These are phyloP conservation scores for Copidosoma aretas DNA, from an alignment of 2,888 invertebrate species.

Conservation along the genomic window DNA sequence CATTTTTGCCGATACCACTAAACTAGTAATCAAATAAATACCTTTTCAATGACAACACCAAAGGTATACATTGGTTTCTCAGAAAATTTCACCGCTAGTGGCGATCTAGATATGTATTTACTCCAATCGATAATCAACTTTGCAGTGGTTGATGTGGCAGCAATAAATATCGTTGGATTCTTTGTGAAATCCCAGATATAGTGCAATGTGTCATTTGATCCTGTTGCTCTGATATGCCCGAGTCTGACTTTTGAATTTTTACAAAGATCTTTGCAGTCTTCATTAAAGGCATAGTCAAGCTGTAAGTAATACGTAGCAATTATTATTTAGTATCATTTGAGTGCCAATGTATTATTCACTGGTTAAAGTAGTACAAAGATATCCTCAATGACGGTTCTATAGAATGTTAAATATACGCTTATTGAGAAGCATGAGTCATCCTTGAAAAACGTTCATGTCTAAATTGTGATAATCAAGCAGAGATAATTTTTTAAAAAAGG, in stretches of 20 bases:
- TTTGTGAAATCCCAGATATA: constrained; percentile 74
- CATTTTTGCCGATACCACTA: neutral
- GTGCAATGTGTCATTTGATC: constrained; percentile 69
- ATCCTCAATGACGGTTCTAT: too few species aligned
- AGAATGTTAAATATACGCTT: too few species aligned
- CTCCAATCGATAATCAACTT: constrained; percentile 66
- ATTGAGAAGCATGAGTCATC: too few species aligned
- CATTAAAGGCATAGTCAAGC: constrained; percentile 38
- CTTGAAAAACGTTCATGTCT: too few species aligned
- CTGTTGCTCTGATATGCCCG: constrained; percentile 61
- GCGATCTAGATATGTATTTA: constrained; percentile 51
- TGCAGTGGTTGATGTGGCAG: constrained; percentile 64
- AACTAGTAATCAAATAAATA: constrained; percentile 51
- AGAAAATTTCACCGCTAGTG: constrained; percentile 60
- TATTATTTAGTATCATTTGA: too few species aligned
- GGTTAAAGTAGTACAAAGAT: too few species aligned
- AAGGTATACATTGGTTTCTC: constrained; percentile 67
- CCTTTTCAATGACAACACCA: constrained; percentile 70
- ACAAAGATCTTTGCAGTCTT: constrained; percentile 29
- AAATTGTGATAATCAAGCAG: too few species aligned
- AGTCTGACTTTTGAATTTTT: constrained; percentile 27
- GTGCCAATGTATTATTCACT: too few species aligned
- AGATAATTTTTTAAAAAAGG: too few species aligned
- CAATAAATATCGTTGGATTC: constrained; percentile 68
- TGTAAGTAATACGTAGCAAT: constrained; percentile 9